Evolutionary conservation across 2,797 vertebrate genomes (phyloP), one percentile per base, ranked within the genome.

Genomic region (Cynodonichthys magdalenae): DNA sequence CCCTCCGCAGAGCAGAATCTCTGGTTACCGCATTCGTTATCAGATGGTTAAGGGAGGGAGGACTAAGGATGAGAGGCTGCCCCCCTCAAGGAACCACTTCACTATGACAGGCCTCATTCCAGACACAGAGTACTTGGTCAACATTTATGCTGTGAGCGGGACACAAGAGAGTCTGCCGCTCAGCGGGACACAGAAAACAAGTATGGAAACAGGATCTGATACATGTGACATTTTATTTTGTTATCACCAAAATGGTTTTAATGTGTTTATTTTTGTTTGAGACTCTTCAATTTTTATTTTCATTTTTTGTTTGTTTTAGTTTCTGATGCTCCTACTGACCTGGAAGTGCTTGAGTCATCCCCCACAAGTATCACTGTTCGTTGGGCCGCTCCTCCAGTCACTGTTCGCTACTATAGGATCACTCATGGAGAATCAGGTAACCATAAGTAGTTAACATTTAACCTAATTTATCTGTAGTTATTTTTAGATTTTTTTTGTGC

Each of bases 341-440:
- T 99, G 64, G 93, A 96, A 47, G 95, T 98, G 8, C 88, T 94
- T 0, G 92, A 95, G 19, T 92, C 95, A 0, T 85, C 92, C 11
- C 96, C 98, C 0, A 97, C 91, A 36, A 96, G 95, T 74, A 93
- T 99, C 10, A 92, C 89, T 1, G 89, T 99, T 71, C 93, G 91
- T 65, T 99, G 98, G 98, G 95, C 96, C 0, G 91, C 96, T n/a
- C 98, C 98, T 15, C 94, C 96, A 0, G 95, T 98, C 77, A 96
- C 95, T 1, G 98, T 99, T 52, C 91, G 96, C 71, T 98, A 97
- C 83, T 99, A 99, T 87, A 93, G 96, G 80, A 96, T 99, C 86
- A 95, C 95, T 4, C 95, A 96, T 0, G 95, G 95, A 74, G 95
- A 98, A 90, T 92, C 94, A 69, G 98, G 98, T 98, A 56, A 66